Base-by-base conservation (phyloP, 2,797 vertebrate genomes). In the Notolepis coatsorum region DNA sequence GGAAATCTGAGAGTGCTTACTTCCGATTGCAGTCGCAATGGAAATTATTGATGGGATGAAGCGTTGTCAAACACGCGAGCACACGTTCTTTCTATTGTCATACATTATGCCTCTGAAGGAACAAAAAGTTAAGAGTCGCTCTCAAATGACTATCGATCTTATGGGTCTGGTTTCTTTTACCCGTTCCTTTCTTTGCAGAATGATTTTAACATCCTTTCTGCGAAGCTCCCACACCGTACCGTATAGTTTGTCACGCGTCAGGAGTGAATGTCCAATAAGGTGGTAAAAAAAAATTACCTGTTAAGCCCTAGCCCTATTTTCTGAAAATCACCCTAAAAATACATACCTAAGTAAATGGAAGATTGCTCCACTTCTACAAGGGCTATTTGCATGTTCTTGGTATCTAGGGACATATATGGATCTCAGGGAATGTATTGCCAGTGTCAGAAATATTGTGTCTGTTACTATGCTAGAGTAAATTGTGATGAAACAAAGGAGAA, bases 31-130 rank as follows among this genome's bases (percentile, higher is more conserved):
- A 68, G 71, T 48, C 17, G 45, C 71, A 28, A n/a, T 72, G 75
- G n/a, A 70, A 89, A 86, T 88, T 78, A 86, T 89, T 89, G 78
- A 91, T 87, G 84, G n/a, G n/a, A n/a, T 73, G 65, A 77, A 71
- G 73, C 62, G 60, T 63, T 57, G 73, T 84, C 67, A 77, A 81
- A 81, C 66, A 66, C 68, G 57, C 49, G 9, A n/a, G 37, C 68
- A 20, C 43, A 13, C 38, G 8, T 49, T n/a, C 30, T 62, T 68
- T 55, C 61, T 54, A 39, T 84, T 81, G 75, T 85, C 70, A 47
- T 65, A 74, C 76, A 77, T 65, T 52, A 46, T 54, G 61, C 64
- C 50, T 81, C 63, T 47, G 39, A 35, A 59, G 52, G 48, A 49
- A 73, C 52, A 47, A 52, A 66, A 48, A 28, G 67, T 75, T 70